Base-by-base conservation (phyloP, 2,797 vertebrate species). In the Eulemur rubriventer region DNA sequence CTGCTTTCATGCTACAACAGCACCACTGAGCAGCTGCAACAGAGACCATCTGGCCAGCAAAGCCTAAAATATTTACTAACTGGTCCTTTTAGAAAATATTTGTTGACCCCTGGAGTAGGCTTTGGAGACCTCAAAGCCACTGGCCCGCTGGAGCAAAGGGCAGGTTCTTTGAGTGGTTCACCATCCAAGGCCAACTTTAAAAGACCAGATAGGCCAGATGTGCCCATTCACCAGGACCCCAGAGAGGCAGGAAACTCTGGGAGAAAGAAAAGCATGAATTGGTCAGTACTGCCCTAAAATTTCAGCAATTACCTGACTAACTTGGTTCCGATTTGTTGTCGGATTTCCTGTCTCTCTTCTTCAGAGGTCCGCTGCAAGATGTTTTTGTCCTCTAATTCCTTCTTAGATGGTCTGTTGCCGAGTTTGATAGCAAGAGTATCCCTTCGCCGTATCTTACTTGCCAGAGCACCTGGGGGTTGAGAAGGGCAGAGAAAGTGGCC, bases 391-490 rank as follows among this genome's bases (percentile, higher is more conserved):
- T 99, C 99, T 97, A 99, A 98, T 98, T 99, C 99, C 96, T 98
- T 99, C 98, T 99, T 99, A 95, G 99, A 99, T 41, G 99, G 99
- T 96, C 99, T 99, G 98, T 99, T 99, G 97, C 99, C 99, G 97
- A 99, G 99, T 98, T 99, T 99, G 98, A 99, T 99, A 98, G 99
- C 99, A 91, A 99, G 99, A 41, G 99, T 99, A 98, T 99, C 99
- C 98, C 99, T 99, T 67, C 99, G 99, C 75, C 99, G 99, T 96
- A 99, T 99, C 99, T 99, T 99, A 97, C 97, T 99, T 98, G 99
- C 99, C 98, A 99, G 98, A 94, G 99, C 98, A 97, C 99, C 99
- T 99, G 96, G 89, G 69, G 79, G 78, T 93, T 26, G 33, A 57
- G 57, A 98, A 96, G 83, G 5, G 10, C 59, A 95, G 72, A 76